Percentiles rank a stretch among this genome's conserved stretches.
These are phyloP conservation scores for Dasyprocta punctata DNA, from an alignment of 2,113 vertebrate genomes.

Conservation along the genomic window DNA sequence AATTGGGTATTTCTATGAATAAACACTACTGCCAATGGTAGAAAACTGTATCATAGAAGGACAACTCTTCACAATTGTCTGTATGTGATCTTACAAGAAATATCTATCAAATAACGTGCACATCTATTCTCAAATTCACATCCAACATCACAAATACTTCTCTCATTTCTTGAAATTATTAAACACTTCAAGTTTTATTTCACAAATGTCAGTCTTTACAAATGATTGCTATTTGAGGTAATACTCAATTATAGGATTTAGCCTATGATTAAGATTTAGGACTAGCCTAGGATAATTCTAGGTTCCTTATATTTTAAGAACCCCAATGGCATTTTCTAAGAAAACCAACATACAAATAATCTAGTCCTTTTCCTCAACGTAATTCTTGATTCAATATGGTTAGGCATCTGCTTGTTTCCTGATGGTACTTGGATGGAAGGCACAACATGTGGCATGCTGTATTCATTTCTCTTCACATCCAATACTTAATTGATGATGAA, in stretches of 20 bases:
- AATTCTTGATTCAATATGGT: background rate
- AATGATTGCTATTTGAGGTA: background rate
- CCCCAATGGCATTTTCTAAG: background rate
- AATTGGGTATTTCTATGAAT: background rate
- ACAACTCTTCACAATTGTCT: background rate
- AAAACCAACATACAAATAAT: background rate
- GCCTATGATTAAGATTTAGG: background rate
- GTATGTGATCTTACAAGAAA: background rate
- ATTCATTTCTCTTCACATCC: background rate
- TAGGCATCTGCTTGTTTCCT: background rate
- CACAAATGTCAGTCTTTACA: background rate
- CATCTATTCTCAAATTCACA: background rate
- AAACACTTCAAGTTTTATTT: background rate
- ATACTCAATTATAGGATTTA: background rate
- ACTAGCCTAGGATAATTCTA: background rate
- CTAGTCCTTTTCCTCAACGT: background rate
- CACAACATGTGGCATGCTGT: rapidly evolving
- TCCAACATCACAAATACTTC: background rate
- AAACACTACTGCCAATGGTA: background rate
- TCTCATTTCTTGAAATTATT: background rate
- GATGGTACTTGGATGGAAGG: background rate
- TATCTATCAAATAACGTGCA: background rate
- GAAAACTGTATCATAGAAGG: background rate
- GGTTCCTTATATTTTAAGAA: background rate
- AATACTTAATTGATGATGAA: background rate